Base-by-base conservation (phyloP, 2,888 invertebrate genomes). In the Mimachlamys varia region DNA sequence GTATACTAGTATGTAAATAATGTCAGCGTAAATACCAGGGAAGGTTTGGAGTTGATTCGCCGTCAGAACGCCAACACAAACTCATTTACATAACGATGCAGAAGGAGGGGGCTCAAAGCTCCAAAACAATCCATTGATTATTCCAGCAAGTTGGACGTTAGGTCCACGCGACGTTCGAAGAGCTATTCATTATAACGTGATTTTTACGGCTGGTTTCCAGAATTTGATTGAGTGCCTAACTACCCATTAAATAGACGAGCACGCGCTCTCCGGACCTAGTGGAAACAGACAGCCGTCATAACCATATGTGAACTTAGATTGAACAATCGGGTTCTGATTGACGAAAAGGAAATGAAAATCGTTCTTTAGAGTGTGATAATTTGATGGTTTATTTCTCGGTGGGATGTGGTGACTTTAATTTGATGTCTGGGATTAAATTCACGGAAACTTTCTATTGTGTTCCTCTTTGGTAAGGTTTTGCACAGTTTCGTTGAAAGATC, bases 151-250 rank as follows among this genome's bases (percentile, higher is more conserved):
- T 76, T 33, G 10, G 76, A 76, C 76, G 27, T 33, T 33, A 13
- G 12, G 76, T 58, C 22, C 58, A 19, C 19, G n/a, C 58, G 19
- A 58, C n/a, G 58, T 33, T 33, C 76, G 33, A 33, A 76, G 76
- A 27, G 22, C 33, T 33, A 76, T 76, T 76, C 22, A 76, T 76
- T 0, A 76, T 76, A 33, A 76, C 76, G 76, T 76, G 76, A 76
- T 76, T 76, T 76, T 76, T 76, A 76, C 76, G 76, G 76, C 27
- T 76, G 76, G 33, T 27, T 76, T 33, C 33, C 7, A 33, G 76
- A 76, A 76, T 33, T 76, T 76, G 76, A 76, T 76, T 76, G 76
- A 76, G 33, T 76, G 33, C 33, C 22, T 76, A 76, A 76, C 27
- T 33, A 27, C 15, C 76, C 33, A 76, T 76, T 33, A 33, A 76